Conservation (phyloP, 92 coral and sea anemone species). For the Zoanthus gigantus region DNA sequence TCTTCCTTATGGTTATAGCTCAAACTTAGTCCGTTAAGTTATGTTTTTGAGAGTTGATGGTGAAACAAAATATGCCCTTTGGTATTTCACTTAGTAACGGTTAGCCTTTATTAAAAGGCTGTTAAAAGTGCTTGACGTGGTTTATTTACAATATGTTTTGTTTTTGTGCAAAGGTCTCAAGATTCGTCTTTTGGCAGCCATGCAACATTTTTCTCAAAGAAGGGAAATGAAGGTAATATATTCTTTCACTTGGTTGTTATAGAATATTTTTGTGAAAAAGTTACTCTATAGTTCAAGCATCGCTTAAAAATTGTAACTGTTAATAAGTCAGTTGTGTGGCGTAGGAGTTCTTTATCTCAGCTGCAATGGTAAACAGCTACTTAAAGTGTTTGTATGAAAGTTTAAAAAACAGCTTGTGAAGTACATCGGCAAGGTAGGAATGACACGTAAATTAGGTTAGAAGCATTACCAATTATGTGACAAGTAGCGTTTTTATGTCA, state of each 20-base stretch:
- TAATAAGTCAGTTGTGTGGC: background rate
- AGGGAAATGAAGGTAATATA: constrained; percentile 19
- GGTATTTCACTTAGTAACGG: too few species aligned
- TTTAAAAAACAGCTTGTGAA: too few species aligned
- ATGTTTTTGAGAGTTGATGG: too few species aligned
- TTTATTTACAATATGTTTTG: background rate
- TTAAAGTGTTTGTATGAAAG: background rate
- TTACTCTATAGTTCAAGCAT: too few species aligned
- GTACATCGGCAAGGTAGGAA: too few species aligned
- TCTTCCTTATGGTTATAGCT: too few species aligned
- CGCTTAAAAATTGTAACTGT: background rate
- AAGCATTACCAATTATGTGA: too few species aligned
- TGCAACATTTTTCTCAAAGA: background rate
- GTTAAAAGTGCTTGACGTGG: background rate
- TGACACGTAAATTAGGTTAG: too few species aligned
- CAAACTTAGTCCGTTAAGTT: too few species aligned
- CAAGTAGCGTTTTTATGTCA: too few species aligned
- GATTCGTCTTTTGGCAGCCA: background rate
- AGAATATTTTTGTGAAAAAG: background rate
- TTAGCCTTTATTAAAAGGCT: background rate
- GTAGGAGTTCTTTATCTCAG: background rate
- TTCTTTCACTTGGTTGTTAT: background rate
- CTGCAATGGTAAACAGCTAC: background rate
- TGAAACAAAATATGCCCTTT: too few species aligned
- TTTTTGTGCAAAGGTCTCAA: background rate